Percentiles rank a stretch among this genome's conserved stretches.
phyloP scores from a whole-genome alignment of 35 echinoderm and acorn worm genomes.

The Holothuria glaberrima region DNA sequence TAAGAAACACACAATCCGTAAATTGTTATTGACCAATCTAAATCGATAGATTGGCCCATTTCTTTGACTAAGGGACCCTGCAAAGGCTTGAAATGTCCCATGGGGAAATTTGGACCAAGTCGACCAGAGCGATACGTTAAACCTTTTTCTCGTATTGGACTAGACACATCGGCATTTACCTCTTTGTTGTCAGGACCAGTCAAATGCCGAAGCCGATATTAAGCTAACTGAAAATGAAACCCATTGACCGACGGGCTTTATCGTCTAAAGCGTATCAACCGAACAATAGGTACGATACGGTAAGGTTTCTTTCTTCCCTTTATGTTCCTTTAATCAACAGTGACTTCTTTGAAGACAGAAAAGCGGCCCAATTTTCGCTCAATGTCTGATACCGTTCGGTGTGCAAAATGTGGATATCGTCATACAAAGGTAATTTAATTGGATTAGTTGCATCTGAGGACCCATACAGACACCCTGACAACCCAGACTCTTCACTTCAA shows the following conservation, averaged over 20 bases:
- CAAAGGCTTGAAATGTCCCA: not conserved
- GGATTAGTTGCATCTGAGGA: slow-evolving; percentile 39
- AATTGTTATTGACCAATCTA: slow-evolving; percentile 37
- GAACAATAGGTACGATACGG: not conserved
- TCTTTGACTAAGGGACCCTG: not conserved
- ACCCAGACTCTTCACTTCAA: not conserved
- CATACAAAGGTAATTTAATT: slow-evolving; percentile 40
- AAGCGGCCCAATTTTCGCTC: slow-evolving; percentile 28
- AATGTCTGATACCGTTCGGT: slow-evolving; percentile 32
- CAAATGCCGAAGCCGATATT: slow-evolving; percentile 24
- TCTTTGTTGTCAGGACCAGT: slow-evolving; percentile 19
- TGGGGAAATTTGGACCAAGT: slow-evolving; percentile 28
- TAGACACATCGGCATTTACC: not conserved
- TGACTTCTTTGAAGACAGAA: slow-evolving; percentile 20
- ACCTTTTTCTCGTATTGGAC: not conserved
- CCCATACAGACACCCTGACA: slow-evolving; percentile 21
- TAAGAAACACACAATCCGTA: slow-evolving; percentile 25
- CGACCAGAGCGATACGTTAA: not conserved
- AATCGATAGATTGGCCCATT: not conserved
- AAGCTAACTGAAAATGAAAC: slow-evolving; percentile 35
- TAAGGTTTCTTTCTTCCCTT: slow-evolving; percentile 3
- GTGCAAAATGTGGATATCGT: slow-evolving; percentile 48
- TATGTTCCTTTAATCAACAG: slow-evolving; percentile 18
- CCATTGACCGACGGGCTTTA: slow-evolving; percentile 24
- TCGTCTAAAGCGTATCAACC: slow-evolving; percentile 20